A percentile compares a stretch with the other conserved stretches of the same genome.
Conservation (phyloP, 2,113 vertebrate species). For the Poeciliopsis occidentalis region DNA sequence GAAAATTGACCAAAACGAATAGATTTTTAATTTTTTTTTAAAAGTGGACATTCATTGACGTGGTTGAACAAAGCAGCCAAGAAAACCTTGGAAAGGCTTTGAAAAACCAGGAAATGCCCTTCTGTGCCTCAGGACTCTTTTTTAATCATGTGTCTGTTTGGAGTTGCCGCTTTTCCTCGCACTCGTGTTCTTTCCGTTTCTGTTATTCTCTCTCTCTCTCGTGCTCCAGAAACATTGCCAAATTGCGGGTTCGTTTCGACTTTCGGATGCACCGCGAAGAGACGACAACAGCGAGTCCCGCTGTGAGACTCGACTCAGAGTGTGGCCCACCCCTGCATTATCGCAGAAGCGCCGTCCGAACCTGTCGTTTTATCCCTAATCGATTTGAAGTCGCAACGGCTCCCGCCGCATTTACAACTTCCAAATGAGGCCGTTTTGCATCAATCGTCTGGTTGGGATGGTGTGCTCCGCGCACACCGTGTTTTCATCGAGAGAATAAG, state of each 20-base stretch:
- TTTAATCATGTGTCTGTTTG: background rate
- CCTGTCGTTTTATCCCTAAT: conserved; percentile 1
- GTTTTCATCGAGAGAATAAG: conserved; percentile 2
- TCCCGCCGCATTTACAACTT: conserved; percentile 6
- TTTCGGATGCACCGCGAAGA: conserved; percentile 14
- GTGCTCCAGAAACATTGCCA: background rate
- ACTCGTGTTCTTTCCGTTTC: background rate
- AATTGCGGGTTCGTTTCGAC: conserved; percentile 8
- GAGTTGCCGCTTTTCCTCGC: background rate
- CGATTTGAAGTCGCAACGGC: conserved; percentile 13
- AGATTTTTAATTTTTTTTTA: too few species aligned
- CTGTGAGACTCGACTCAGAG: conserved; percentile 15
- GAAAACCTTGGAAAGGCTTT: background rate
- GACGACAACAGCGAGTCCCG: conserved; percentile 31
- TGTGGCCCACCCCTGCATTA: conserved; percentile 3
- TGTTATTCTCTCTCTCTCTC: background rate
- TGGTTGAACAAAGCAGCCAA: background rate
- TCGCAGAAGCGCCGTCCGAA: background rate
- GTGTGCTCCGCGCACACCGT: background rate
- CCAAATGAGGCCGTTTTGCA: background rate
- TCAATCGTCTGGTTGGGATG: background rate
- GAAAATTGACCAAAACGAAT: too few species aligned
- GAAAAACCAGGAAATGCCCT: background rate
- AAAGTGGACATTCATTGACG: background rate
- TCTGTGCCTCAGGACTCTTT: background rate